Evolutionary conservation across 2,113 vertebrate genomes (phyloP).

Genomic region (Orycteropus afer): DNA sequence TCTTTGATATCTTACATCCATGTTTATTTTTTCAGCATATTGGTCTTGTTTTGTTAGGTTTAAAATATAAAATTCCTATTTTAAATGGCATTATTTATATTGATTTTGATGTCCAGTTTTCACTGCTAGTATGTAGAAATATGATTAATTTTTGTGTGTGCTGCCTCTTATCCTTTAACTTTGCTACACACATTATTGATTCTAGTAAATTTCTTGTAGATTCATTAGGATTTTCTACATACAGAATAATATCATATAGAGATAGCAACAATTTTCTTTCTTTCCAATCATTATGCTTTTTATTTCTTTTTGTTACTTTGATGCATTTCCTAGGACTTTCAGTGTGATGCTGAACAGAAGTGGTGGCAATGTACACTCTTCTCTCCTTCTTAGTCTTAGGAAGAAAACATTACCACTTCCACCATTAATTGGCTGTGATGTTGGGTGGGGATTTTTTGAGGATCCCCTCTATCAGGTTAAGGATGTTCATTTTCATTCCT

Average conservation of each 20-base stretch:
- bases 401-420: neutral
- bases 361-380: accelerated
- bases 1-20: neutral
- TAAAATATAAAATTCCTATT: neutral
- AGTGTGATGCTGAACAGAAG: accelerated
- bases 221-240: neutral
- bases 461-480: neutral
- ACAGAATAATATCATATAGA: too few relatives aligned
- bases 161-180: neutral
- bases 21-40: neutral
- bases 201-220: neutral
- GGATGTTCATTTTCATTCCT: too few relatives aligned
- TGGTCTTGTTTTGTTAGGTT: neutral
- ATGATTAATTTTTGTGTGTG: too few relatives aligned
- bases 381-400: neutral
- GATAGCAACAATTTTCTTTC: too few relatives aligned
- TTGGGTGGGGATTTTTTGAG: neutral
- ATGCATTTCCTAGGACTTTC: accelerated
- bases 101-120: neutral
- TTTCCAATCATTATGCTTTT: too few relatives aligned
- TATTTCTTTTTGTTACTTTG: neutral
- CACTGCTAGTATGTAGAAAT: too few relatives aligned
- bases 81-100: neutral
- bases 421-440: accelerated
- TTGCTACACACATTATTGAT: neutral